phyloP scores from a whole-genome alignment of 2,113 vertebrate genomes.

The Atractosteus spatula region DNA sequence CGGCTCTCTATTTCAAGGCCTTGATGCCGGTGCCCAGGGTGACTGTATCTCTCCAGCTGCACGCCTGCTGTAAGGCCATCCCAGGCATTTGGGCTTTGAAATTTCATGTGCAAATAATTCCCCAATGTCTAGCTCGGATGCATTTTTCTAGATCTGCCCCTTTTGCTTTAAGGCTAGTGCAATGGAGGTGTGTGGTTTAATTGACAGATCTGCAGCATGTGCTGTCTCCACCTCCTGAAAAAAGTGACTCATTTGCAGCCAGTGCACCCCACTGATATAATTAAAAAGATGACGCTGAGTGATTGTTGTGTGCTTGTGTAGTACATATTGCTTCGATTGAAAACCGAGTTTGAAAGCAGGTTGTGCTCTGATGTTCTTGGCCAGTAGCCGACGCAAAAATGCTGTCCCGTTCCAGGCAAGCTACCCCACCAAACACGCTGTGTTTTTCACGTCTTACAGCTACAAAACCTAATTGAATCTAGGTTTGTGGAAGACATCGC shows the following conservation, averaged over 20 bases:
- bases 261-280: background rate
- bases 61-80: no score
- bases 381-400: conserved; percentile 49
- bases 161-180: no score
- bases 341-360: background rate
- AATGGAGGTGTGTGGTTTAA: background rate
- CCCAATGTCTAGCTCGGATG: no score
- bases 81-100: no score
- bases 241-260: no score
- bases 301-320: background rate
- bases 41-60: no score
- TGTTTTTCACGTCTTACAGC: conserved; percentile 56
- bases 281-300: background rate
- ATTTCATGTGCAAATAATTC: no score
- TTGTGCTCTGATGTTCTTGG: conserved; percentile 52
- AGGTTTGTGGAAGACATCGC: no score
- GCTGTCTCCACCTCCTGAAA: background rate
- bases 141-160: no score
- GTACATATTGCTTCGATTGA: background rate
- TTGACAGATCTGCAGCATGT: background rate
- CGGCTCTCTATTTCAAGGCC: no score
- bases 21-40: no score
- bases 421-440: conserved; percentile 59
- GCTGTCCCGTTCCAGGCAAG: conserved; percentile 65
- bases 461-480: no score